Evolutionary conservation across 2,888 invertebrate species (phyloP), one percentile per base, ranked within the genome.

Genomic region (Incurvaria masculella): DNA sequence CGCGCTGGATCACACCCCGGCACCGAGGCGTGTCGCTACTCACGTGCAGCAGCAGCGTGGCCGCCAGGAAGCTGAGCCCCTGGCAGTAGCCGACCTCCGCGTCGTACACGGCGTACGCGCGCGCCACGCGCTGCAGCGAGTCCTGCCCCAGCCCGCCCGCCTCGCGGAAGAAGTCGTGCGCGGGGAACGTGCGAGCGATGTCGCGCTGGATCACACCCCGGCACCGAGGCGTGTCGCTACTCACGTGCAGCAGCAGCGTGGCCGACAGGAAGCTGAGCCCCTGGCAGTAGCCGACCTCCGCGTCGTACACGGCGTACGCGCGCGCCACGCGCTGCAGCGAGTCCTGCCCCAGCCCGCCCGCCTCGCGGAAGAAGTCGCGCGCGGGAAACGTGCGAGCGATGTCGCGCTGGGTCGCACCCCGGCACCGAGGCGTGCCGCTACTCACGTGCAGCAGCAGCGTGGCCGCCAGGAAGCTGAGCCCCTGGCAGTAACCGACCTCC

Each of bases 401-500:
- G 71, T 99, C 99, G 47, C 98, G 83, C 61, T 92, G 87, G 61
- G 99, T 99, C 50, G 96, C 94, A 59, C 91, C 88, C 66, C 99
- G 98, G 68, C 92, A 94, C 46, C 89, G 87, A 59, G n/a, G n/a
- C n/a, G n/a, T n/a, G n/a, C n/a, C n/a, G n/a, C n/a, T n/a, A n/a
- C n/a, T n/a, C n/a, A 97, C 97, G 68, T 99, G 98, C 53, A 99
- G 78, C 23, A 99, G 78, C 49, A 99, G 79, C 46, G 97, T 95
- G 52, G 99, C 99, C 33, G 96, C 97, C 38, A 99, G 81, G 70
- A 99, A 99, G 69, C 97, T 98, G 51, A 98, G 83, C 5, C 99
- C 99, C 75, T 99, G 99, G 67, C 98, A 99, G 75, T 99, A 99
- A 48, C 97, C 97, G 52, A 99, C 94, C 78, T 99, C 99, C 50